Evolutionary conservation across 1,140 invertebrate genomes (phyloP), one percentile per base, ranked within the genome.

Genomic region (fruit fly (Drosophila melanogaster)): DNA sequence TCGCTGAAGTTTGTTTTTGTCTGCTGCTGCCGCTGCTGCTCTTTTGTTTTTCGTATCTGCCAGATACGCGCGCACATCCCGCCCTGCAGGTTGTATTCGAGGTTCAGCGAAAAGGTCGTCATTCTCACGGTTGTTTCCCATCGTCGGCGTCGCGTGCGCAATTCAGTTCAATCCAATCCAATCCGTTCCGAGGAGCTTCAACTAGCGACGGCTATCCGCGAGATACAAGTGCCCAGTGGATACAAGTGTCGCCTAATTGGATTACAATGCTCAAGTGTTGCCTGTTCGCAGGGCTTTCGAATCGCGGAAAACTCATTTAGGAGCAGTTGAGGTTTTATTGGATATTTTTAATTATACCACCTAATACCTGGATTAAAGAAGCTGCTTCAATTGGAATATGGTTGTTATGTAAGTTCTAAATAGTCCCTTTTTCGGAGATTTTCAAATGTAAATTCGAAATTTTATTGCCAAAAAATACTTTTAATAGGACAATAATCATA

Each of bases 41-140:
- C 53, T 77, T 78, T 64, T 72, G 60, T 74, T 74, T 77, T 76
- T 70, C 57, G 59, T 81, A 73, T 85, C 77, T 76, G 80, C 41
- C 83, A 86, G 81, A 86, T 86, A 86, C 83, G 70, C 79, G 44
- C 60, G 64, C 61, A 67, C 65, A 85, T 85, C 84, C 84, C 64
- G 83, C 81, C 70, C 74, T 64, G 83, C 83, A 86, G 83, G 83
- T 86, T 86, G 79, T 33, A 26, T 57, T 44, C 41, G 37, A 37
- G 15, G 30, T 14, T 33, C 74, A 75, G 79, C 61, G 79, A 35
- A 81, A 79, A 86, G 79, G 59, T 83, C 83, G 83, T 81, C 81
- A 53, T 72, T 43, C 58, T 60, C 72, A 74, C 69, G 56, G 53
- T 26, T 43, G 55, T 37, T 40, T 55, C 51, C 47, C 56, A 37